phyloP scores from a whole-genome alignment of 1,140 invertebrate species.

The Listronotus bonariensis region DNA sequence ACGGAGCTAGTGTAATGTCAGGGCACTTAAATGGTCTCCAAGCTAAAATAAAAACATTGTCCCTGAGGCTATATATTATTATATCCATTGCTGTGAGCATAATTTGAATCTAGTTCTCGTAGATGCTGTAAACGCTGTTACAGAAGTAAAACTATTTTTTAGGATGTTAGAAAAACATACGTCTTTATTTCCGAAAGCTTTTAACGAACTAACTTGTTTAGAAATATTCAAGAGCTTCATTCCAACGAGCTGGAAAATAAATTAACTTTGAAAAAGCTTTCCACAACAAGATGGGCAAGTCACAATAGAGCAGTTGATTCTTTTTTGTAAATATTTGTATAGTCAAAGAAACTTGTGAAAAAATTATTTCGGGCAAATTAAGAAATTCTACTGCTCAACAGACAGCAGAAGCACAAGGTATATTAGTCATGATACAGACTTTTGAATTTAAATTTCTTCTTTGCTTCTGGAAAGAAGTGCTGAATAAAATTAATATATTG shows the following conservation, averaged over 20 bases:
- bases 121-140: not conserved
- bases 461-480: too few relatives aligned
- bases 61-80: constrained; percentile 12
- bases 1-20: constrained; percentile 11
- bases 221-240: constrained; percentile 1
- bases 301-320: constrained; percentile 3
- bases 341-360: not conserved
- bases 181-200: constrained; percentile 4
- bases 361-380: not conserved
- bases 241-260: not conserved
- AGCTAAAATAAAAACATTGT: not conserved
- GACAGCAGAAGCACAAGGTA: too few relatives aligned
- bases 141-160: constrained; percentile 12
- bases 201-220: not conserved
- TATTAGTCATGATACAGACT: too few relatives aligned
- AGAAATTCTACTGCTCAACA: too few relatives aligned
- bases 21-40: constrained; percentile 3
- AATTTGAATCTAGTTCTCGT: constrained; percentile 11
- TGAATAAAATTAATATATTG: too few relatives aligned
- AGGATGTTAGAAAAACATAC: not conserved
- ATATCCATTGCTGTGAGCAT: constrained; percentile 6
- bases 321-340: not conserved
- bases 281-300: constrained; percentile 2
- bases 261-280: not conserved
- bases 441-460: too few relatives aligned